Percentiles rank a stretch among this genome's conserved stretches.
These are phyloP conservation scores for Heliothis peltigera DNA, from an alignment of 2,888 invertebrate species.

Conservation along the genomic window DNA sequence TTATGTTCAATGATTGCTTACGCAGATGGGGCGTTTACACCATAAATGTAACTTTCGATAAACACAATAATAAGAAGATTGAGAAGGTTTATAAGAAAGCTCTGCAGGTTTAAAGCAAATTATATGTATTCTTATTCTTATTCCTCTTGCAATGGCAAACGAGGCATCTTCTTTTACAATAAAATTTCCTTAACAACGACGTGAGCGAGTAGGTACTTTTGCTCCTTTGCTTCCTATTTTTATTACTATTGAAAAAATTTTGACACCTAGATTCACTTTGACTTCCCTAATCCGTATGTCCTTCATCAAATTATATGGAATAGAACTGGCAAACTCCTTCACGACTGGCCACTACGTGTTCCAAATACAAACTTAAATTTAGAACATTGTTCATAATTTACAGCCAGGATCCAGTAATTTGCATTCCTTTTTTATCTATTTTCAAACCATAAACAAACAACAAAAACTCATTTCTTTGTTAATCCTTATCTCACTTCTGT, in stretches of 20 bases:
- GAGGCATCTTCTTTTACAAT: no score
- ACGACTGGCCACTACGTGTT: slow-evolving; percentile 1
- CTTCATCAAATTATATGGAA: background rate
- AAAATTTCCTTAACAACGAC: no score
- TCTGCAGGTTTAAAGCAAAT: no score
- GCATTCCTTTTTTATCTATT: background rate
- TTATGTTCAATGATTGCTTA: slow-evolving; percentile 46
- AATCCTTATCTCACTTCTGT: background rate
- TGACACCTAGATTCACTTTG: background rate
- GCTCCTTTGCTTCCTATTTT: no score
- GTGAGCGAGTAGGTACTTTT: no score
- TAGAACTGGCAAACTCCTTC: background rate
- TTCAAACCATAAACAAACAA: background rate
- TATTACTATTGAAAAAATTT: background rate
- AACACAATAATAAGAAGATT: background rate
- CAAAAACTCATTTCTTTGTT: background rate
- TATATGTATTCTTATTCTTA: no score
- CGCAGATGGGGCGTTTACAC: slow-evolving; percentile 39
- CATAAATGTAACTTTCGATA: slow-evolving; percentile 27
- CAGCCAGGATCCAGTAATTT: background rate
- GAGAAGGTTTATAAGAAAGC: slow-evolving; percentile 27
- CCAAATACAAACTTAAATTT: background rate
- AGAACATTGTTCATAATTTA: slow-evolving; percentile 2
- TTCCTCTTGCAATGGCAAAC: no score
- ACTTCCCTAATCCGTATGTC: slow-evolving; percentile 2